Conservation (phyloP, 2,888 invertebrate species). For the Lasioglossum oenotherae region DNA sequence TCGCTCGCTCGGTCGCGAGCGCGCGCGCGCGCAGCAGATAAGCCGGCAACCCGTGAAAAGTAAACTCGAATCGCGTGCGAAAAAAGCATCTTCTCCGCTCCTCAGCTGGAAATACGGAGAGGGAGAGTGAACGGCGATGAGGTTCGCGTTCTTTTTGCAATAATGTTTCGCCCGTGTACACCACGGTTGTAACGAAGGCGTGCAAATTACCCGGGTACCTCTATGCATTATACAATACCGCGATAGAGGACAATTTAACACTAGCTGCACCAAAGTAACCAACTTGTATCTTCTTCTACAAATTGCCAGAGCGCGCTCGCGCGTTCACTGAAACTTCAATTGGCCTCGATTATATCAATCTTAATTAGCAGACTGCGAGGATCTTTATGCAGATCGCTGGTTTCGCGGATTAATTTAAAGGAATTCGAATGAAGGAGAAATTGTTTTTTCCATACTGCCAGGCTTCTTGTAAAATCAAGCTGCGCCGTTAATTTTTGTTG, state of each 20-base stretch:
- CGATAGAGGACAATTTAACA: neutral
- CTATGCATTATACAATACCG: neutral
- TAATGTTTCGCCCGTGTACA: neutral
- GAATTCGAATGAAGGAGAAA: neutral
- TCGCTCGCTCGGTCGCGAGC: too few relatives aligned
- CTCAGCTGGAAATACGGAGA: neutral
- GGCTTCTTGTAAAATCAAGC: neutral
- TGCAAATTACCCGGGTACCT: neutral
- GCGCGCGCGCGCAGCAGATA: neutral
- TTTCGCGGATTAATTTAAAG: neutral
- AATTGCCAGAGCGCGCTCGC: neutral
- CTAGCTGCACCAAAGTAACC: neutral
- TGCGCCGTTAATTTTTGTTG: neutral
- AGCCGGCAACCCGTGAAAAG: conserved; percentile 27
- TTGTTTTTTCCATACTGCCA: neutral
- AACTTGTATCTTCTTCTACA: neutral
- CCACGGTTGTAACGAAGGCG: neutral
- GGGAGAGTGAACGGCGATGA: conserved; percentile 8
- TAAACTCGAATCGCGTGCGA: conserved; percentile 23
- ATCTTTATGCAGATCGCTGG: neutral
- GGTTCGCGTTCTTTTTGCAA: neutral
- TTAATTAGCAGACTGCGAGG: neutral
- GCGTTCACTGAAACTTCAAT: neutral
- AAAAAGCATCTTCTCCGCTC: neutral
- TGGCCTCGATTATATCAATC: neutral